Evolutionary conservation across 2,797 vertebrate genomes (phyloP), one percentile per base, ranked within the genome.

Genomic region (Botia almorhae): DNA sequence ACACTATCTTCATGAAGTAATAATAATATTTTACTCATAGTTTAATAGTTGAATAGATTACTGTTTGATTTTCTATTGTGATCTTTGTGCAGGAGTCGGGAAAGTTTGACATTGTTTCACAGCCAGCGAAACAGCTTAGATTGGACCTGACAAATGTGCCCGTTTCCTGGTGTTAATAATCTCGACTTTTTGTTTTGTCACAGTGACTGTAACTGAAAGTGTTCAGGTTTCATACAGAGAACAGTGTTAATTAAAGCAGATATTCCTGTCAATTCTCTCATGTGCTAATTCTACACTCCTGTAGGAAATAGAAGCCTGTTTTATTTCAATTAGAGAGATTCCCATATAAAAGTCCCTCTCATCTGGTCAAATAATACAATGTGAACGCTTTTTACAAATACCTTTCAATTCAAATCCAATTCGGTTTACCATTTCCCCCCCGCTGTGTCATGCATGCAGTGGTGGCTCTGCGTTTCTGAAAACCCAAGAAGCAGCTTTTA

Each of bases 401-500:
- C 43, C 55, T 70, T 11, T 70, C 43, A 51, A 51, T 71, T 78
- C 33, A 60, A 50, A 48, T 77, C n/a, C 23, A 50, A 36, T 69
- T 78, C 68, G 60, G 26, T 63, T 70, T 16, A 63, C 26, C 33
- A 8, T 53, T n/a, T 51, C 46, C n/a, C 46, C 39, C 58, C 43
- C 13, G 3, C 55, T 6, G 26, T 78, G n/a, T 58, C 26, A 39
- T 63, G 39, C 16, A 55, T 26, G 48, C 48, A 55, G 46, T 65
- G 50, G 60, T 72, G 69, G 48, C 50, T 46, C 16, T 4, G 29
- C 56, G 48, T 48, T 80, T 33, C 69, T 80, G 21, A 72, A 65
- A 73, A 73, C 48, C 78, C 60, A 65, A 56, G 78, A 65, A 80
- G 46, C 60, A 73, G 69, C 60, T 65, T 33, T 56, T 80, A 73